These are phyloP conservation scores for Zaprionus nigranus DNA, from an alignment of 1,140 invertebrate genomes.

Conservation along the genomic window DNA sequence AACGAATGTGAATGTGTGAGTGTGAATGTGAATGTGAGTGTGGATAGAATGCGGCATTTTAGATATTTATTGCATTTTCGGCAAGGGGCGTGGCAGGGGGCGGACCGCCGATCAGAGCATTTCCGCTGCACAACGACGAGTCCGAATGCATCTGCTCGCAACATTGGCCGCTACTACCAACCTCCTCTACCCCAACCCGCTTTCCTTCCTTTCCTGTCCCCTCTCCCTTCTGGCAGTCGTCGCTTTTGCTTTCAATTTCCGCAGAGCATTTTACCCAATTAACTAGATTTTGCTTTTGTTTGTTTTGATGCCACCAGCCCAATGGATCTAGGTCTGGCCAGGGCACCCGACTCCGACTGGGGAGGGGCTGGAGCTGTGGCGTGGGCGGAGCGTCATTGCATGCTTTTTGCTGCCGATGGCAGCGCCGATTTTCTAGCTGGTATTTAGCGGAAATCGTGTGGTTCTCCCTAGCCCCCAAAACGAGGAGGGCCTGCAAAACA, in stretches of 20 bases:
- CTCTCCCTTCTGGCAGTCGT: slow-evolving; percentile 12
- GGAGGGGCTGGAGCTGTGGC: background rate
- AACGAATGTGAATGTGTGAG: background rate
- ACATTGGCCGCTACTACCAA: slow-evolving; percentile 26
- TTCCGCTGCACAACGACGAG: slow-evolving; percentile 37
- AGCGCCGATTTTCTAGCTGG: slow-evolving; percentile 51
- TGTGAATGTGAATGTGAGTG: slow-evolving; percentile 6
- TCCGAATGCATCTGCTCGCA: slow-evolving; percentile 37
- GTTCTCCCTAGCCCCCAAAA: slow-evolving; percentile 23
- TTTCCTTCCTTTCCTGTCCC: background rate
- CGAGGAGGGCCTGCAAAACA: slow-evolving; percentile 6
- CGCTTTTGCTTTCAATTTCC: slow-evolving; percentile 77
- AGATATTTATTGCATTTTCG: slow-evolving; percentile 76
- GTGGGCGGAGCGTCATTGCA: slow-evolving; percentile 3
- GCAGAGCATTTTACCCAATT: slow-evolving; percentile 76
- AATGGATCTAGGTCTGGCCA: slow-evolving; percentile 16
- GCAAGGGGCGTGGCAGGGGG: slow-evolving; percentile 20
- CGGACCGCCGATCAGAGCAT: slow-evolving; percentile 1
- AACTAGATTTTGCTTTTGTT: slow-evolving; percentile 75
- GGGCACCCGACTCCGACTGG: background rate
- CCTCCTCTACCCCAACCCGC: background rate
- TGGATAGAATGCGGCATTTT: slow-evolving; percentile 44
- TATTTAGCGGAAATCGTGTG: slow-evolving; percentile 70
- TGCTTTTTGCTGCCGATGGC: slow-evolving; percentile 27
- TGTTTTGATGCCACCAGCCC: slow-evolving; percentile 53